Evolutionary conservation across 2,797 vertebrate species (phyloP).

Genomic region (Yasuhikotakia modesta): DNA sequence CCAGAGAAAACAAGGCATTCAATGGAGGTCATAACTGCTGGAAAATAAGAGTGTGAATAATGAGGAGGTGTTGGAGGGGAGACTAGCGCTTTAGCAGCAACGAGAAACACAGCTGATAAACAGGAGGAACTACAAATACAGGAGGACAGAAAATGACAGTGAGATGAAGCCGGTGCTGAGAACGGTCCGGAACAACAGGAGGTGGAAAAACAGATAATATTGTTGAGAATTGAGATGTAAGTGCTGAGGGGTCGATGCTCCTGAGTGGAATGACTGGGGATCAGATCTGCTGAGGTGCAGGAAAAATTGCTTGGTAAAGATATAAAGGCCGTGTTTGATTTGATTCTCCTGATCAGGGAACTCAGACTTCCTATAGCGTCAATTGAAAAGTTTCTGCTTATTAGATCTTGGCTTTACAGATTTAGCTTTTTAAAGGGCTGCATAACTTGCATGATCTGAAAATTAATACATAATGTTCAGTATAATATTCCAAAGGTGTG

Average conservation of each 20-base stretch:
- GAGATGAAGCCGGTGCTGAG: not conserved
- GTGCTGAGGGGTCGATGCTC: not conserved
- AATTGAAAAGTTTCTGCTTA: constrained; percentile 3
- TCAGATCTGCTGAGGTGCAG: constrained; percentile 15
- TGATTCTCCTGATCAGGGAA: not conserved
- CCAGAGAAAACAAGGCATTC: constrained; percentile 10
- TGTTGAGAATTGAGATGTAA: constrained; percentile 33
- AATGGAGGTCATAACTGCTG: not conserved
- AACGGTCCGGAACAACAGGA: not conserved
- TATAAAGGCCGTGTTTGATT: constrained; percentile 21
- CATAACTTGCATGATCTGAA: not conserved
- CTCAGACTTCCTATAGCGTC: not conserved
- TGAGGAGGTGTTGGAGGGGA: not conserved
- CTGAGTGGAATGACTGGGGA: not conserved
- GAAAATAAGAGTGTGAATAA: constrained; percentile 24
- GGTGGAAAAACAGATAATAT: constrained; percentile 1
- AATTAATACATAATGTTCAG: not conserved
- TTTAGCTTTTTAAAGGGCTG: not conserved
- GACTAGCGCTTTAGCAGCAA: not conserved
- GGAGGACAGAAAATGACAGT: not conserved
- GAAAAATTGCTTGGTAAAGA: constrained; percentile 9
- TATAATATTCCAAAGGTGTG: not conserved
- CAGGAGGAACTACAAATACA: not conserved
- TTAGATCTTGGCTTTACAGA: not conserved
- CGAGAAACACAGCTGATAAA: not conserved